phyloP scores from a whole-genome alignment of 1,140 invertebrate species.

The Anastatus disparis region DNA sequence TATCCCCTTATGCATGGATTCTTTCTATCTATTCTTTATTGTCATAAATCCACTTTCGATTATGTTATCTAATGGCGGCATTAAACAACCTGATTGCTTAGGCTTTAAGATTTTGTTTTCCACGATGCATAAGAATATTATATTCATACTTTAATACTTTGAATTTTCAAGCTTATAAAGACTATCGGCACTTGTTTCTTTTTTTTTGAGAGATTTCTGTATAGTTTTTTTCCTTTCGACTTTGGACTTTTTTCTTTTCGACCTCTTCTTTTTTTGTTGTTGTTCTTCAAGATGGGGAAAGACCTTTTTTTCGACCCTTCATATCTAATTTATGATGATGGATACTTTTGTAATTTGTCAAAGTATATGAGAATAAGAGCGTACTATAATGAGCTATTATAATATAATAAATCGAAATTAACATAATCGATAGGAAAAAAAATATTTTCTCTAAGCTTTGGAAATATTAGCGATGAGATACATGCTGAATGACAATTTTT shows the following conservation, averaged over 20 bases:
- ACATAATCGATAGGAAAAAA: conserved; percentile 1
- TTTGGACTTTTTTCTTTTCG: not conserved
- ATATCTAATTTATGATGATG: conserved; percentile 14
- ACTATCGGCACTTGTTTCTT: not conserved
- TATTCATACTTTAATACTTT: conserved; percentile 30
- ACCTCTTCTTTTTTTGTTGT: not conserved
- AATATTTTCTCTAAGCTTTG: too few species aligned
- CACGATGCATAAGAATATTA: conserved; percentile 41
- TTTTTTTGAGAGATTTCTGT: too few species aligned
- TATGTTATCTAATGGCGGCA: conserved; percentile 65
- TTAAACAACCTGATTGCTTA: conserved; percentile 64
- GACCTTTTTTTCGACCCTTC: not conserved
- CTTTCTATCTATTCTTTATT: conserved; percentile 4
- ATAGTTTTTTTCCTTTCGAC: not conserved
- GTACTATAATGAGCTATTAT: not conserved
- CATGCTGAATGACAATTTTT: too few species aligned
- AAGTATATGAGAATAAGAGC: not conserved
- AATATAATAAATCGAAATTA: not conserved
- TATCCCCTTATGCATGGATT: conserved; percentile 1
- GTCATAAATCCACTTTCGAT: conserved; percentile 66
- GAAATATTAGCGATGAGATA: too few species aligned
- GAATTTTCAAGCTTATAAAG: too few species aligned
- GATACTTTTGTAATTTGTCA: conserved; percentile 5
- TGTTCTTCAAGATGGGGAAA: not conserved
- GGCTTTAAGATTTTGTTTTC: conserved; percentile 54